Conservation (phyloP, 2,888 invertebrate species). For the Phortica magna region DNA sequence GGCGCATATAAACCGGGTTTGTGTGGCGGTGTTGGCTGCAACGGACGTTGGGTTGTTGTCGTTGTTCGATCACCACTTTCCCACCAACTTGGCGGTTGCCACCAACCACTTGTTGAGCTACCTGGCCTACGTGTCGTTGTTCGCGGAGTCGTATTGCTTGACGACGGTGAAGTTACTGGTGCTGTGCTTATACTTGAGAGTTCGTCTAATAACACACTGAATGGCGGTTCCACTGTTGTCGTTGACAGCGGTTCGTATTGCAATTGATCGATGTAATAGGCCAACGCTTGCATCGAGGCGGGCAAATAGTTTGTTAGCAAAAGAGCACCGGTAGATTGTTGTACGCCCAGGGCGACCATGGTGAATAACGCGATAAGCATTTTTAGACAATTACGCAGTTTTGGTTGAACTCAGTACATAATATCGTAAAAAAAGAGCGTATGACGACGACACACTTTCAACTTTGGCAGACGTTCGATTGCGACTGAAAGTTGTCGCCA, state of each 20-base stretch:
- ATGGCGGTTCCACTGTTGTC: slow-evolving; percentile 77
- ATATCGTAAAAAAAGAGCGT: slow-evolving; percentile 45
- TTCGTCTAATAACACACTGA: slow-evolving; percentile 58
- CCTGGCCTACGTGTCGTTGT: slow-evolving; percentile 26
- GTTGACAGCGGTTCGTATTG: slow-evolving; percentile 75
- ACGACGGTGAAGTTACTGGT: slow-evolving; percentile 36
- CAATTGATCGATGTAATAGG: slow-evolving; percentile 77
- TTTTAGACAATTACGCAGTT: slow-evolving; percentile 59
- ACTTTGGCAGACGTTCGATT: slow-evolving; percentile 53
- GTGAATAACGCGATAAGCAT: slow-evolving; percentile 30
- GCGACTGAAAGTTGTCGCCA: slow-evolving; percentile 60
- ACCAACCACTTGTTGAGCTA: slow-evolving; percentile 53
- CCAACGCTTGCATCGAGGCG: slow-evolving; percentile 77
- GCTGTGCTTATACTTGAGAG: slow-evolving; percentile 34
- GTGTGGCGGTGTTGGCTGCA: slow-evolving; percentile 64
- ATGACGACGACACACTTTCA: slow-evolving; percentile 28
- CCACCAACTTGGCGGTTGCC: slow-evolving; percentile 73
- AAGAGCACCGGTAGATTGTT: slow-evolving; percentile 52
- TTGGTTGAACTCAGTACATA: slow-evolving; percentile 21
- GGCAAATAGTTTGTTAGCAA: slow-evolving; percentile 76
- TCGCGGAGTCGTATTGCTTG: neutral
- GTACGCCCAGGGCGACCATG: neutral
- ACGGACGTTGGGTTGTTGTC: slow-evolving; percentile 59
- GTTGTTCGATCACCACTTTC: slow-evolving; percentile 39
- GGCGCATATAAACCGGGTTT: slow-evolving; percentile 73